Evolutionary conservation across 2,888 invertebrate genomes (phyloP), one percentile per base, ranked within the genome.

Genomic region (Torymus tubicola): DNA sequence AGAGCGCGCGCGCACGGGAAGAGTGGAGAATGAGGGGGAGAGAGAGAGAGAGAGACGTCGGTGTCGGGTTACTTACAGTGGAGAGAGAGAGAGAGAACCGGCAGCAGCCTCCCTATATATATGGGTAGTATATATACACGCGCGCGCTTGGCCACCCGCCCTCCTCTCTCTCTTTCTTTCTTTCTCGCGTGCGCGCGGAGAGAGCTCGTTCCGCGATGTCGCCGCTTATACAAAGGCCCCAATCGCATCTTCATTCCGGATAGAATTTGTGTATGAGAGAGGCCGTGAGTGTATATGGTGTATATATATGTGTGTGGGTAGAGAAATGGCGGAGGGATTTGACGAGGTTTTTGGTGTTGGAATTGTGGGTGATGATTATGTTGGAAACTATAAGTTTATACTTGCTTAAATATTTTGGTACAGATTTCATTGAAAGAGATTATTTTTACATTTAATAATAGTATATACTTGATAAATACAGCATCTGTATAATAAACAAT

Each of bases 1-100:
- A 63, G 58, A 10, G 64, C 4, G 24, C 12, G 42, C 14, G n/a
- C 57, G 57, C 21, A 21, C 21, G 21, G 42, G 70, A 60, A 18
- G n/a, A 65, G 10, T 21, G 18, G 60, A 18, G 60, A 60, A 13
- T 2, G 5, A 53, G 63, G 21, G 67, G 12, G 58, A 57, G 84
- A 84, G 85, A 84, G 72, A 83, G 31, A 80, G 84, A 86, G 84
- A 84, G 85, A 85, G 83, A 85, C 74, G 78, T 68, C 81, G 87
- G 89, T 89, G 88, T 89, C 89, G 85, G 85, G 86, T 89, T 89
- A 88, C 89, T 14, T 21, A 16, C 16, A 81, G 81, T 85, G 84
- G 84, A 83, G 84, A 84, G 81, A 83, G 83, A 84, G 83, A 84
- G 85, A 85, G 84, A 63, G 85, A 85, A 42, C 1, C 42, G 8